Evolutionary conservation across 1,140 invertebrate genomes (phyloP), one percentile per base, ranked within the genome.

Genomic region (Plutomurus gul): DNA sequence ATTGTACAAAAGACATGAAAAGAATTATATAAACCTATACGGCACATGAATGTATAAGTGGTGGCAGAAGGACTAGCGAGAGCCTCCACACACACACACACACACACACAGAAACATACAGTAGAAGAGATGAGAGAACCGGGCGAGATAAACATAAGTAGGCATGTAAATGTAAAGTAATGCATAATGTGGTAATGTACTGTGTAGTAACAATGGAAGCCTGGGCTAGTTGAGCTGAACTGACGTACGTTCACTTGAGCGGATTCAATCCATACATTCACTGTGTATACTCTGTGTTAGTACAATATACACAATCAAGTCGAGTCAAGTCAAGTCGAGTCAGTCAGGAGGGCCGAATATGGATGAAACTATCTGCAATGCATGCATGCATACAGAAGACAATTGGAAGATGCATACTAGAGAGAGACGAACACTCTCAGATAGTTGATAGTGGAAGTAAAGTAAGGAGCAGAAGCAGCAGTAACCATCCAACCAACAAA

Each of bases 401-500:
- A 72, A 72, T 72, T 30, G 70, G 36, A 72, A 72, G 70, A 72
- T 40, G 40, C n/a, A n/a, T n/a, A n/a, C n/a, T n/a, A 72, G 36
- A 49, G 43, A 75, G 73, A 75, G 46, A 75, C 30, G 49, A 40
- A 16, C 10, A 16, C 4, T 75, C 8, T 13, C 39, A 37, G 27
- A n/a, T 36, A 11, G 27, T 18, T 37, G 18, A 70, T 18, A 18
- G 18, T n/a, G 13, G 60, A 70, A 37, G 27, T 10, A n/a, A 25
- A 36, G 25, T 40, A 46, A 73, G 70, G 70, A 73, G 40, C 70
- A 73, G 70, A 40, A 73, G 70, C 70, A 73, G 73, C 73, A 39
- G 70, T 72, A 72, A 40, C 36, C 70, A 72, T 72, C 70, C 33
- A 72, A 46, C 27, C 73, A 46, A 72, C 56, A 77, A 77, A 77